Evolutionary conservation across 2,113 vertebrate genomes (phyloP).

Genomic region (Seriola rivoliana): DNA sequence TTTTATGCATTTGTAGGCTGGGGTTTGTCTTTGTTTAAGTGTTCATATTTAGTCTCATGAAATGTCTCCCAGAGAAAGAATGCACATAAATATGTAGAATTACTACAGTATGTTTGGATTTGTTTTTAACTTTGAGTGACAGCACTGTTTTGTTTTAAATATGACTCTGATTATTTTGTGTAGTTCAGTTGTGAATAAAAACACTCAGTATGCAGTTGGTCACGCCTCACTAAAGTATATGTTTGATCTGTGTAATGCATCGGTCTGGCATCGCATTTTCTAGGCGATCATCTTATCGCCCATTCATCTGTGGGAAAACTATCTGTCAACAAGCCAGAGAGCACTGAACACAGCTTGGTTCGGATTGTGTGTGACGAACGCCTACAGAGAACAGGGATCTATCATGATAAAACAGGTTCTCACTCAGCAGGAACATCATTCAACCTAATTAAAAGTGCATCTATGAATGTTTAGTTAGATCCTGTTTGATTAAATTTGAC

Average conservation of each 20-base stretch:
- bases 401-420: constrained; percentile 45
- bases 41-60: too few relatives aligned
- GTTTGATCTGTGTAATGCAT: neutral
- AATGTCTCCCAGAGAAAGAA: neutral
- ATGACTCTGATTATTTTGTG: neutral
- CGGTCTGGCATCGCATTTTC: constrained; percentile 27
- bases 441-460: constrained; percentile 54
- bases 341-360: constrained; percentile 40
- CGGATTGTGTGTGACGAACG: constrained; percentile 10
- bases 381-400: constrained; percentile 37
- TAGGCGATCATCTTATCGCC: neutral
- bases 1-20: neutral
- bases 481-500: constrained; percentile 22
- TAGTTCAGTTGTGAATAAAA: neutral
- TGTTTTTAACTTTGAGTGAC: too few relatives aligned
- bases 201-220: neutral
- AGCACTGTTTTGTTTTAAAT: too few relatives aligned
- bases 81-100: neutral
- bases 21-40: neutral
- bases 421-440: constrained; percentile 40
- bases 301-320: constrained; percentile 14
- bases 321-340: constrained; percentile 14
- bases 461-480: constrained; percentile 24
- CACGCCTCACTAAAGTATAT: neutral
- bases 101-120: too few relatives aligned